Evolutionary conservation across 92 coral and sea anemone genomes (phyloP), one percentile per base, ranked within the genome.

Genomic region (Porites lobata): DNA sequence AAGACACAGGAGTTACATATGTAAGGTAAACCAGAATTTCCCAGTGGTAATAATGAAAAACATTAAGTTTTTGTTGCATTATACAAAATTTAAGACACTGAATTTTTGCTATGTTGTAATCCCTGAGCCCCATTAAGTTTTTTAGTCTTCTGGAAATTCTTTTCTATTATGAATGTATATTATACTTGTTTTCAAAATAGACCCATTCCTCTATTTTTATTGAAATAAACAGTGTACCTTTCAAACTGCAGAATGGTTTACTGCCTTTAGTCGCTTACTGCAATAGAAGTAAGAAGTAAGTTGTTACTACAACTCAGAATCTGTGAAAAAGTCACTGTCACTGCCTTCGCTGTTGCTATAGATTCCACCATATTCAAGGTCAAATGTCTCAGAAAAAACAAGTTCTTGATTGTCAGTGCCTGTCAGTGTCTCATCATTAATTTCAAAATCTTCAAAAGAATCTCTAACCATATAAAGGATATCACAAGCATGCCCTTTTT

Each of bases 381-480:
- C 89, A 85, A n/a, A 68, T 6, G 73, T n/a, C 12, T n/a, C 51
- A 18, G 72, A 8, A 22, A 68, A 32, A 32, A 32, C 43, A 68
- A n/a, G 38, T 68, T 68, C 72, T 20, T 68, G 32, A 29, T n/a
- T 20, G 38, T 68, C 73, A 68, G 26, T 9, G 38, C 38, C 73
- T 26, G 73, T 47, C 32, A 68, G 73, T 32, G 43, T 32, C 73
- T 68, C 73, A n/a, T 68, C 73, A 68, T n/a, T 68, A 20, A 68
- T 6, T 8, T 84, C 83, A 61, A 90, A 71, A 80, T 90, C 90
- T 9, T 72, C 90, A 70, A 90, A 90, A 22, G 63, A 64, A 77
- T 85, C 93, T 71, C 75, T 81, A 47, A 80, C 74, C 90, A 90
- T 79, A 53, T 69, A n/a, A n/a, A n/a, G 73, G 11, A 85, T 90